phyloP scores from a whole-genome alignment of 2,113 vertebrate species.

The Tringa solitaria region DNA sequence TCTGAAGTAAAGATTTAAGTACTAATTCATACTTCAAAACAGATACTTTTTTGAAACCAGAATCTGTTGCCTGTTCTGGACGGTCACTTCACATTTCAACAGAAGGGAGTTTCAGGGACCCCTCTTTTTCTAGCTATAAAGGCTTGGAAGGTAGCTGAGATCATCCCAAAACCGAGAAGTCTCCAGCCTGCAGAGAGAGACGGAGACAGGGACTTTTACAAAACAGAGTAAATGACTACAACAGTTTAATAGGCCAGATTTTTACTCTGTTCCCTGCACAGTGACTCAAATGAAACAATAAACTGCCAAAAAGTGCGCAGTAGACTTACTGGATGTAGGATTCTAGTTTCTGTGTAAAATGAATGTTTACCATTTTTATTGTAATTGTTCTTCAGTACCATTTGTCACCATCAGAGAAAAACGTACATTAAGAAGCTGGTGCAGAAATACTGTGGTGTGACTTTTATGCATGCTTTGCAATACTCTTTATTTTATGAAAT shows the following conservation, averaged over 20 bases:
- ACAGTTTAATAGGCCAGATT: background rate
- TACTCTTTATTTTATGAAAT: background rate
- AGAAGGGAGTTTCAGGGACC: background rate
- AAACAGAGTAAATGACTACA: background rate
- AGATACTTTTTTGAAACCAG: background rate
- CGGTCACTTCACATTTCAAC: background rate
- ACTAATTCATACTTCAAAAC: background rate
- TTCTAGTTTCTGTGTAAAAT: background rate
- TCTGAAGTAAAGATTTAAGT: background rate
- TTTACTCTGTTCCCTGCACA: background rate
- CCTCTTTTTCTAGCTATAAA: background rate
- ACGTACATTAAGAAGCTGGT: background rate
- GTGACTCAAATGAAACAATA: background rate
- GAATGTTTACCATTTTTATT: background rate
- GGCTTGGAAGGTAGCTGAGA: background rate
- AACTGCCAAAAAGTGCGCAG: background rate
- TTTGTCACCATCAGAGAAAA: background rate
- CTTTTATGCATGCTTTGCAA: background rate
- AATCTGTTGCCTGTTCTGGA: background rate
- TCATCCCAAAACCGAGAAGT: too few species aligned
- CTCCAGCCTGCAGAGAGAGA: background rate
- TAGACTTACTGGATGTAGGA: background rate
- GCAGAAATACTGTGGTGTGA: background rate
- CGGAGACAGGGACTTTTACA: background rate
- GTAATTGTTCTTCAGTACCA: background rate